Base-by-base conservation (phyloP, 2,113 vertebrate species). In the Callorhinus ursinus region DNA sequence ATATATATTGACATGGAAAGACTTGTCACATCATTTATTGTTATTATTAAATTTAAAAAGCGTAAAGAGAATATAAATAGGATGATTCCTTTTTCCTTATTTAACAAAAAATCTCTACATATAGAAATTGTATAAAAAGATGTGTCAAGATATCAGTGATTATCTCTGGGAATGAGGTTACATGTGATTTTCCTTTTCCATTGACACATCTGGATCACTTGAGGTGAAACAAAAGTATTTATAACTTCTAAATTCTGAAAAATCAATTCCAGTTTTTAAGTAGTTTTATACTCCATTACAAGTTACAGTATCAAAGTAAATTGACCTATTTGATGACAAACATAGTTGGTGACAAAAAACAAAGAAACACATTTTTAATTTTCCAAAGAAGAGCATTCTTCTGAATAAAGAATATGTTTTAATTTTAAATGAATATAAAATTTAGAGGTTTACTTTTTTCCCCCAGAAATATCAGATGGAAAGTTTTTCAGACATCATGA, bases 41-140 rank as follows among this genome's bases (percentile, higher is more conserved):
- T n/a, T 51, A 42, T 57, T 76, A 82, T 69, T 71, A 80, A 69
- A 93, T 76, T 5, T 42, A 82, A 55, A 87, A 86, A 11, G 24
- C 39, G 67, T 80, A 59, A 2, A 85, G 36, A 69, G 26, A 88
- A 19, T 61, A 39, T 53, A 31, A 24, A 24, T 26, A 76, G 2
- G 4, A 92, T 67, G 16, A 46, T 67, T 95, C 51, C 26, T 65
- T 76, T 92, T 83, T 63, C 59, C 57, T 57, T 55, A 89, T 86
- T 85, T 71, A 95, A 93, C 31, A 65, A n/a, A 55, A 88, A 85
- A 79, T 74, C 65, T 92, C 18, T 82, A 65, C 19, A 59, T 77
- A 31, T 71, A 79, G 49, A 95, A 76, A 31, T 19, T 81, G 4
- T 71, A 59, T 77, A 84, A 63, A 65, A 61, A 85, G 19, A 57